phyloP scores from a whole-genome alignment of 1,140 invertebrate genomes.

The Caenorhabditis remanei region DNA sequence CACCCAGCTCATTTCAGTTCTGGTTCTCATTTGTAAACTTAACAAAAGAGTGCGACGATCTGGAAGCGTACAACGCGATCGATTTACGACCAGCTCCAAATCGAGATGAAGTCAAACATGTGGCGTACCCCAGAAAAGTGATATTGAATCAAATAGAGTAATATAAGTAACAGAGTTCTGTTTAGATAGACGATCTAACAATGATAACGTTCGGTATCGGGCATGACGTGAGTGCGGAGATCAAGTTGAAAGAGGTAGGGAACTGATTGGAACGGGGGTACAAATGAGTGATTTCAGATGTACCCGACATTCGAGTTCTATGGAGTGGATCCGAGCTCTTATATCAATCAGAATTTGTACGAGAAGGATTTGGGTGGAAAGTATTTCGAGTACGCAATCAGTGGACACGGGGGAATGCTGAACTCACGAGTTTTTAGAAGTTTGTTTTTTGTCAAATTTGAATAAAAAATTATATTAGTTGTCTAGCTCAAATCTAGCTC shows the following conservation, averaged over 20 bases:
- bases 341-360: not conserved
- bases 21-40: not conserved
- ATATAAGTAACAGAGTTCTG: too few relatives aligned
- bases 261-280: too few relatives aligned
- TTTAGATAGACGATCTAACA: not conserved
- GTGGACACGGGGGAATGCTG: not conserved
- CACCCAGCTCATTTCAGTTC: not conserved
- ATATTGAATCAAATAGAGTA: not conserved
- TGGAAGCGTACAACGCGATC: not conserved
- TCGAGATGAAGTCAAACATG: not conserved
- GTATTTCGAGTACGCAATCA: not conserved
- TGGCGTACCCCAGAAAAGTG: not conserved
- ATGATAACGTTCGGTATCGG: not conserved
- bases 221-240: not conserved
- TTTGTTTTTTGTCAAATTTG: too few relatives aligned
- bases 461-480: too few relatives aligned
- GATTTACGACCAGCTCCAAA: not conserved
- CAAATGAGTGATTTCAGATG: not conserved
- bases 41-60: not conserved
- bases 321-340: not conserved
- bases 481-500: not conserved
- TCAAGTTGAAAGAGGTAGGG: not conserved
- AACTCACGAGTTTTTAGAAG: not conserved
- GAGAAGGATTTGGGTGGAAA: not conserved
- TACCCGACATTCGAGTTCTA: not conserved